Conservation (phyloP, 2,888 invertebrate species). For the Diaperis boleti region DNA sequence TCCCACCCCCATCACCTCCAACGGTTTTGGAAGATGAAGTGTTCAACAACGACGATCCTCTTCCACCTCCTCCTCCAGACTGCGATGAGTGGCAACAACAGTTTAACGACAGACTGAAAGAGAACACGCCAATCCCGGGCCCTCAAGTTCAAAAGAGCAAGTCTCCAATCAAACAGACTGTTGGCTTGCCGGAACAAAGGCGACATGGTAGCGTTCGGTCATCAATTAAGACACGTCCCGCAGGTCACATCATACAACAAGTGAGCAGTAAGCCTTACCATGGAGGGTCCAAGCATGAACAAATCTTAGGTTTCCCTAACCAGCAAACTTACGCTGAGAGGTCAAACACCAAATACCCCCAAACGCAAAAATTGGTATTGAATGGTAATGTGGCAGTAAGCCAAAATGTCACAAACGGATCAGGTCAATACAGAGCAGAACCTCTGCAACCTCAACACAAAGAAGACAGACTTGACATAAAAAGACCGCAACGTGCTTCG, state of each 20-base stretch:
- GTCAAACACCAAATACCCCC: conserved; percentile 66
- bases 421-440: conserved; percentile 62
- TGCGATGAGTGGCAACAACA: conserved; percentile 63
- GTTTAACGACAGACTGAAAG: conserved; percentile 56
- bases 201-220: conserved; percentile 52
- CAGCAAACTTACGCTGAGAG: conserved; percentile 63
- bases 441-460: conserved; percentile 58
- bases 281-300: conserved; percentile 46
- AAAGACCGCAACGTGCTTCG: conserved; percentile 58
- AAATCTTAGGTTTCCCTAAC: conserved; percentile 55
- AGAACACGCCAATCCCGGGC: conserved; percentile 58
- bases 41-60: conserved; percentile 72
- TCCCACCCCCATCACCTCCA: conserved; percentile 75
- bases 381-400: conserved; percentile 66
- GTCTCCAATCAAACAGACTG: conserved; percentile 51
- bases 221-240: conserved; percentile 55
- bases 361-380: conserved; percentile 66
- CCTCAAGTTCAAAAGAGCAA: conserved; percentile 58
- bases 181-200: conserved; percentile 54
- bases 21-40: conserved; percentile 72
- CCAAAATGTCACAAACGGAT: conserved; percentile 60
- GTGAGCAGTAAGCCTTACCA: conserved; percentile 57
- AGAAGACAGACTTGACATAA: conserved; percentile 40
- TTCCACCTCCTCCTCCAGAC: conserved; percentile 76
- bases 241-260: conserved; percentile 58